Conservation (phyloP, 2,113 vertebrate genomes). For the Calonectris borealis region DNA sequence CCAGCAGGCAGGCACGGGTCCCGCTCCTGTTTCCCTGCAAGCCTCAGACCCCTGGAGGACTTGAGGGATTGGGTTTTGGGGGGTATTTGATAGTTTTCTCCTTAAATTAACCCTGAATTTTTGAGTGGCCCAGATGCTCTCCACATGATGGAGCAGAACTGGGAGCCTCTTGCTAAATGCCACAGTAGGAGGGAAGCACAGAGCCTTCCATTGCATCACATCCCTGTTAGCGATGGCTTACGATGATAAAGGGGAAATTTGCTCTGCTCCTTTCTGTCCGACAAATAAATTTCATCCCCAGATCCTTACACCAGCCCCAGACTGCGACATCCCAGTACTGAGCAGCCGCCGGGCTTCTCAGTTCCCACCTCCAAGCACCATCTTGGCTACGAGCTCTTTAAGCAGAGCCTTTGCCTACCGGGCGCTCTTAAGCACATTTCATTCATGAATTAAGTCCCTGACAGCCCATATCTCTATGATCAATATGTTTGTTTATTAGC, state of each 20-base stretch:
- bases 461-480: slow-evolving; percentile 82
- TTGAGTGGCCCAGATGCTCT: neutral
- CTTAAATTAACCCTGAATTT: neutral
- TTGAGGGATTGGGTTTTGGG: neutral
- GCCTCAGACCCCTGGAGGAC: neutral
- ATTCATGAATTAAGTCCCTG: slow-evolving; percentile 83
- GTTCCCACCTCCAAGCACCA: neutral
- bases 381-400: slow-evolving; percentile 49
- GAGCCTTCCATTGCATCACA: neutral
- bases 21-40: neutral
- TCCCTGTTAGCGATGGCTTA: neutral
- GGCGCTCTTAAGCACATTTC: slow-evolving; percentile 72
- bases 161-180: neutral
- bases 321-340: accelerated
- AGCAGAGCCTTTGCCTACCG: slow-evolving; percentile 45
- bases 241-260: neutral
- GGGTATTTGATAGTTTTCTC: neutral
- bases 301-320: neutral
- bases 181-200: neutral
- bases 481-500: slow-evolving; percentile 85
- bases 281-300: neutral
- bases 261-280: neutral
- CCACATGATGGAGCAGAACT: neutral
- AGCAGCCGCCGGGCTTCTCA: accelerated
- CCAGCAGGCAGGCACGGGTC: neutral